Base-by-base conservation (phyloP, 2,113 vertebrate species). In the Arothron firmamentum region DNA sequence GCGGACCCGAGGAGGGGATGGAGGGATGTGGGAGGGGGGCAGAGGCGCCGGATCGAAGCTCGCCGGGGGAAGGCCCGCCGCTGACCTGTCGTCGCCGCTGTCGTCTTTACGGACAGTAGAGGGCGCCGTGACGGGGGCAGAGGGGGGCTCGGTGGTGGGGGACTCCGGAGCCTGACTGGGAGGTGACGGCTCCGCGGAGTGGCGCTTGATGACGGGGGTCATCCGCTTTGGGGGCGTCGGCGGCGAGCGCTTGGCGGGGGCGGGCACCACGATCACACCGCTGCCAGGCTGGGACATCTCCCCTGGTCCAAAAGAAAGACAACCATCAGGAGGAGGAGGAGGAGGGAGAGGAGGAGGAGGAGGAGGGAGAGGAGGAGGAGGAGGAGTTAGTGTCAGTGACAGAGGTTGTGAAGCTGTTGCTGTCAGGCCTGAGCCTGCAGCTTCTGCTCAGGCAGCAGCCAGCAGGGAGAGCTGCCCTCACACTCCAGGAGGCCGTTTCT, bases 151-250 rank as follows among this genome's bases (percentile, higher is more conserved):
- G 4, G 61, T 2, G 28, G 60, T 21, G 3, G 73, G 31, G 16
- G 65, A 5, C 20, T 83, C 72, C 34, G 5, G 61, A 15, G 48
- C 13, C 31, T 88, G 80, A 43, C 59, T 64, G 0, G 4, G 57
- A 57, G 83, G 84, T 1, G 91, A 0, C 57, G 70, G 87, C 48
- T 90, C 85, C 4, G 59, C 70, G 0, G 69, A 77, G 25, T 42
- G 71, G 11, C 80, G 85, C 52, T 91, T 91, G 70, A 70, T 80
- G 53, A 94, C 77, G 0, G 92, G 88, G 38, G 92, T 85, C 57
- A 85, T 92, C 83, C 96, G 93, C 77, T 93, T 95, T 0, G 93
- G 92, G 1, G 96, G 96, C 21, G 92, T 88, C 13, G 96, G 95
- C 18, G 95, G 96, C 25, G 95, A 96, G 23, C 92, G 93, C 77